Evolutionary conservation across 2,113 vertebrate species (phyloP), one percentile per base, ranked within the genome.

Genomic region (Otus sunia): DNA sequence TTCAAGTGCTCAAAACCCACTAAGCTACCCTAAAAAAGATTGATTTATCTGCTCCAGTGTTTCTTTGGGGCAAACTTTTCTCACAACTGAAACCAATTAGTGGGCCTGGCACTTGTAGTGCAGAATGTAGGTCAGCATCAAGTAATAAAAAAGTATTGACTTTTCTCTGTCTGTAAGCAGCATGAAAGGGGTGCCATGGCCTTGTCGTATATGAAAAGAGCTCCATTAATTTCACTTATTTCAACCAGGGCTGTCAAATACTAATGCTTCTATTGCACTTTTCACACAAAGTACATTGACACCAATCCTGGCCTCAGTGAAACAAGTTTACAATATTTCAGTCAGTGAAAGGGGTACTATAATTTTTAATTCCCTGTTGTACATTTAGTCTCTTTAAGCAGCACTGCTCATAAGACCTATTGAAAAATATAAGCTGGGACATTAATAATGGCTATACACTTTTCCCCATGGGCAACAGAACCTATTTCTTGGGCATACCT

Each of bases 91-190:
- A 99, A 98, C 98, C 98, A 99, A 98, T 99, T 99, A 99, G 98
- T 92, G 96, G 97, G 97, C 94, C 97, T 98, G 98, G 98, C 98
- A 98, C 98, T 98, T 98, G 98, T 98, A 98, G 98, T 97, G 95
- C 98, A 98, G 98, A 99, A 99, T 98, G 98, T 98, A 99, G 98
- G 98, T 98, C 98, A 99, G 98, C 98, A 97, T 98, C 98, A 98
- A 98, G 98, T 99, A 98, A 99, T 99, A 99, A 99, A 99, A 99
- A 98, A 99, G 98, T 98, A 99, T 99, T 98, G 99, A 98, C 98
- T 99, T 99, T 99, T 98, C 98, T 98, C 98, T 98, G 98, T 99
- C 99, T 99, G 98, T 98, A 98, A 98, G 98, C 97, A 96, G 98
- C 98, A 98, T 98, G 98, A 99, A 99, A 98, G 98, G 98, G 98